Percentiles rank a stretch among this genome's conserved stretches.
Evolutionary conservation across 1,140 invertebrate genomes (phyloP).

Genomic region (Micrasema minimum): DNA sequence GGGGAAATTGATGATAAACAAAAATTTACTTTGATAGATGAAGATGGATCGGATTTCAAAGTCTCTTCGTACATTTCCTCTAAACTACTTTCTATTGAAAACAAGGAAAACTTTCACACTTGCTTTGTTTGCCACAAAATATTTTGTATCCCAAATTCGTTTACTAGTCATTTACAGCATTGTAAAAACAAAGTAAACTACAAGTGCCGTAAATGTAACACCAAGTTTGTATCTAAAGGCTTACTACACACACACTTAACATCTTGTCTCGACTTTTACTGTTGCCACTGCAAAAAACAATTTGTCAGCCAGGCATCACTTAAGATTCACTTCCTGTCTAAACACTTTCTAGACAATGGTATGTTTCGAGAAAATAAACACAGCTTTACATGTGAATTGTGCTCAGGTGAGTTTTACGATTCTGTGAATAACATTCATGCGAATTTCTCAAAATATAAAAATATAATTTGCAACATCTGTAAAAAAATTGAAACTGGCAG

Average conservation of each 20-base stretch:
- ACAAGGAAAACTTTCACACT: neutral
- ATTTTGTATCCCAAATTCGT: neutral
- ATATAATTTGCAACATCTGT: slow-evolving; percentile 15
- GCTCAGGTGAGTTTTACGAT: slow-evolving; percentile 8
- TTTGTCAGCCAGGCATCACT: slow-evolving; percentile 15
- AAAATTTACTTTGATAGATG: slow-evolving; percentile 15
- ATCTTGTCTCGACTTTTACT: slow-evolving; percentile 1
- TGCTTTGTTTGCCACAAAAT: slow-evolving; percentile 8
- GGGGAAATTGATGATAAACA: slow-evolving; percentile 2
- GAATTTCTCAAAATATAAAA: slow-evolving; percentile 6
- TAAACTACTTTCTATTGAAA: neutral
- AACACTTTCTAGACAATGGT: neutral
- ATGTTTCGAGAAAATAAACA: neutral
- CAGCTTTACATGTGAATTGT: slow-evolving; percentile 8
- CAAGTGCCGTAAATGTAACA: slow-evolving; percentile 4
- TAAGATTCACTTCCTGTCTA: slow-evolving; percentile 18
- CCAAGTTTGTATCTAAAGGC: neutral
- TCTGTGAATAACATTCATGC: neutral
- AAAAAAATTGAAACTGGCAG: neutral
- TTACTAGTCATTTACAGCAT: slow-evolving; percentile 4
- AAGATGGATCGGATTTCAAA: slow-evolving; percentile 5
- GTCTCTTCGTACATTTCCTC: neutral
- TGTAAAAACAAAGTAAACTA: neutral
- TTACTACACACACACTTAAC: neutral
- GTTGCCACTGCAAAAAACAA: slow-evolving; percentile 11